Conservation (phyloP, 2,888 invertebrate species). For the Ectropis crepuscularia region DNA sequence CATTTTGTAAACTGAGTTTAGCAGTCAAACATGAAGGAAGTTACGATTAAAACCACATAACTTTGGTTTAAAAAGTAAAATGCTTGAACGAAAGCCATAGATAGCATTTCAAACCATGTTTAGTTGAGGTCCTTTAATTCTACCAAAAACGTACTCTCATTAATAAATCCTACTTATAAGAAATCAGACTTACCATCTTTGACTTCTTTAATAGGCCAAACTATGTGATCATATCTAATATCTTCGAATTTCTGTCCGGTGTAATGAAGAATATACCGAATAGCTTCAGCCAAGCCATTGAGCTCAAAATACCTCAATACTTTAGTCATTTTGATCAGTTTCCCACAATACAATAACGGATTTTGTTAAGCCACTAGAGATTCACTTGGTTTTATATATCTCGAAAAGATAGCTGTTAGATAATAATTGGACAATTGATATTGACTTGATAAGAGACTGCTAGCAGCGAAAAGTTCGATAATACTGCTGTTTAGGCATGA, state of each 20-base stretch:
- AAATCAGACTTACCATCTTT: conserved; percentile 64
- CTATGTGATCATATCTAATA: conserved; percentile 52
- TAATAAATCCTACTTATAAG: conserved; percentile 3
- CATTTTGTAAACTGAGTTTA: no score
- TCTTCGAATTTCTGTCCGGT: conserved; percentile 71
- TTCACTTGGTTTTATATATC: background rate
- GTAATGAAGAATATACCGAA: conserved; percentile 69
- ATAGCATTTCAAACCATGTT: no score
- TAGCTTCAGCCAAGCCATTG: conserved; percentile 63
- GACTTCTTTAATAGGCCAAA: conserved; percentile 61
- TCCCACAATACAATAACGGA: background rate
- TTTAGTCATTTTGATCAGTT: conserved; percentile 49
- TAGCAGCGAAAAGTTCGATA: conserved; percentile 1
- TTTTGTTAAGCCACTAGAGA: background rate
- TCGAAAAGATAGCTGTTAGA: no score
- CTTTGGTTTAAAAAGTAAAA: no score
- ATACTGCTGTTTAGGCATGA: background rate
- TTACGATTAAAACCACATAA: no score
- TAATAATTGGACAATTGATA: background rate
- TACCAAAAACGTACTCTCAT: no score
- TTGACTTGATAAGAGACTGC: conserved; percentile 8
- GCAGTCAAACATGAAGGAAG: no score
- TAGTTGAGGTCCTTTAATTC: no score
- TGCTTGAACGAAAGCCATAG: no score
- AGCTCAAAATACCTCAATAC: conserved; percentile 62